A percentile compares a stretch with the other conserved stretches of the same genome.
Conservation (phyloP, 2,888 invertebrate species). For the Cantharis nigra region DNA sequence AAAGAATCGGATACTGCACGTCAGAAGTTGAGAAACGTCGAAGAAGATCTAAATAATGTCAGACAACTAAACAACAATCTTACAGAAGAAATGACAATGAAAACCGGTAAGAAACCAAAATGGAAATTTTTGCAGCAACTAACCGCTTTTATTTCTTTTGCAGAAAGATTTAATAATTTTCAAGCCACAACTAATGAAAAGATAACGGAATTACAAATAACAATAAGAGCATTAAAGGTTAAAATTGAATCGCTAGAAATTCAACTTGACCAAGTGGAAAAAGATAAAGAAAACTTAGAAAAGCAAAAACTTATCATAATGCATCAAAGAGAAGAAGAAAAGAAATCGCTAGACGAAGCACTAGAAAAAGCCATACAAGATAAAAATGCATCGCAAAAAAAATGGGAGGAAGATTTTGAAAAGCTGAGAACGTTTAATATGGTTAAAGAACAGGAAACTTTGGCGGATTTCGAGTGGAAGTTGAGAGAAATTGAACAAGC, state of each 20-base stretch:
- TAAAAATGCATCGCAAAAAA: slow-evolving; percentile 61
- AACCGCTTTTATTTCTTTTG: background rate
- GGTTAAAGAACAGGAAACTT: slow-evolving; percentile 72
- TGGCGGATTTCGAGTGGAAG: slow-evolving; percentile 86
- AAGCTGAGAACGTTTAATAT: slow-evolving; percentile 69
- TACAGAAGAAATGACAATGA: slow-evolving; percentile 62
- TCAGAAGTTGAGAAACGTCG: slow-evolving; percentile 63
- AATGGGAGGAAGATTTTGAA: slow-evolving; percentile 72
- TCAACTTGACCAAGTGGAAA: slow-evolving; percentile 56
- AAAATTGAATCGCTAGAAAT: slow-evolving; percentile 59
- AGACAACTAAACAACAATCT: slow-evolving; percentile 64
- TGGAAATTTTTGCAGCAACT: background rate
- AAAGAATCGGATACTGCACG: slow-evolving; percentile 68
- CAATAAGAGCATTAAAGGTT: slow-evolving; percentile 57
- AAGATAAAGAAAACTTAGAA: slow-evolving; percentile 57
- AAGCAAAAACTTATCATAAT: slow-evolving; percentile 50
- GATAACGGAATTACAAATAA: slow-evolving; percentile 56
- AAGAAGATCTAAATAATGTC: slow-evolving; percentile 64
- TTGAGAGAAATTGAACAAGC: slow-evolving; percentile 74
- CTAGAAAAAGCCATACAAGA: slow-evolving; percentile 66
- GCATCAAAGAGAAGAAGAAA: slow-evolving; percentile 57
- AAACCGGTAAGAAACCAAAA: slow-evolving; percentile 57
- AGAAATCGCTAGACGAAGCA: slow-evolving; percentile 61
- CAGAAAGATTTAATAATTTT: slow-evolving; percentile 46
- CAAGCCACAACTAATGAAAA: slow-evolving; percentile 50